Conservation (phyloP, 2,888 invertebrate species). For the Drosophila atripex region DNA sequence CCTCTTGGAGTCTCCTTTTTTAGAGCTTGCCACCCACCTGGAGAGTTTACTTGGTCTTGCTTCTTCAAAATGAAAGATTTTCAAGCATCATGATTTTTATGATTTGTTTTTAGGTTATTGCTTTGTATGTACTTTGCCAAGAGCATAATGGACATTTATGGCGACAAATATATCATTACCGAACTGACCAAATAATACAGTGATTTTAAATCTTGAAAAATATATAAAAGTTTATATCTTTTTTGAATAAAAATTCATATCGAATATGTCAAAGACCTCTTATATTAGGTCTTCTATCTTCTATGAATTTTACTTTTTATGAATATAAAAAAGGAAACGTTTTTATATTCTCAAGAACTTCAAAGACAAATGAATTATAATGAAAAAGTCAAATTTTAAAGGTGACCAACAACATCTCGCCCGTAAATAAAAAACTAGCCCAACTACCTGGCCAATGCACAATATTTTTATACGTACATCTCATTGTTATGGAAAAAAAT, state of each 20-base stretch:
- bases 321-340: conserved; percentile 31
- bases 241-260: too few species aligned
- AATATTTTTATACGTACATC: conserved; percentile 40
- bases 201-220: too few species aligned
- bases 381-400: conserved; percentile 64
- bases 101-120: conserved; percentile 52
- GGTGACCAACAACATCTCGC: conserved; percentile 37
- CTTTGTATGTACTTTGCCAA: conserved; percentile 41
- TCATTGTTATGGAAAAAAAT: conserved; percentile 58
- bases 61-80: conserved; percentile 15
- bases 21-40: conserved; percentile 54
- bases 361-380: conserved; percentile 64
- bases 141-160: conserved; percentile 22
- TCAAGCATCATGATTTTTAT: conserved; percentile 36
- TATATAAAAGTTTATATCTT: too few species aligned
- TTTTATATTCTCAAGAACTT: conserved; percentile 55
- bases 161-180: conserved; percentile 11
- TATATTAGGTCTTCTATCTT: not conserved
- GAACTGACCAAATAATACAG: too few species aligned
- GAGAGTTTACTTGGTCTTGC: conserved; percentile 13
- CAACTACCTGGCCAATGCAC: conserved; percentile 35
- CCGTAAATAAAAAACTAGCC: conserved; percentile 64
- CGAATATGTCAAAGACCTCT: too few species aligned
- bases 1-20: conserved; percentile 9
- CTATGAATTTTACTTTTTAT: conserved; percentile 28